Evolutionary conservation across 2,113 vertebrate species (phyloP), one percentile per base, ranked within the genome.

Genomic region (Callipepla californica): DNA sequence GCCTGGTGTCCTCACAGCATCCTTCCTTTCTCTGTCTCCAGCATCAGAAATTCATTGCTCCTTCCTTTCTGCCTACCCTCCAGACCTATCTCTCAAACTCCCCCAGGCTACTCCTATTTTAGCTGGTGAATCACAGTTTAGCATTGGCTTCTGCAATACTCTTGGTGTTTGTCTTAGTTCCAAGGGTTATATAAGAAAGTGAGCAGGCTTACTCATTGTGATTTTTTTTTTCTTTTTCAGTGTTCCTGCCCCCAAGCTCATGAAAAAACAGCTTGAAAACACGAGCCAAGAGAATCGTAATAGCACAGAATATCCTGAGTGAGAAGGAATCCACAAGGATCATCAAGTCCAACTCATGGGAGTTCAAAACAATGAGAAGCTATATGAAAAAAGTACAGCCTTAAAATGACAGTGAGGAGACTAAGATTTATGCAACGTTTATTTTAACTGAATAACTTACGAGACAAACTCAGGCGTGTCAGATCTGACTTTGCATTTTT

Each of bases 91-190:
- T 81, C 75, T 85, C 66, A 61, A 50, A 70, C 62, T 57, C 16
- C 57, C 9, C 51, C 61, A 38, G 25, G n/a, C 44, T 92, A 51
- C 77, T 78, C 61, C 67, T 94, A 45, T 92, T 92, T 85, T 40
- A 75, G 67, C 51, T 44, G 30, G 61, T 58, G 76, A 90, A 90
- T 87, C 75, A 92, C 51, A 89, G 25, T 45, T 88, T 74, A 59
- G 45, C 26, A 51, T 32, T 57, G 78, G n/a, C 61, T 93, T 80
- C 51, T 38, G 47, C 50, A 67, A 47, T 62, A 44, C 57, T 15
- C 48, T 48, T 69, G 45, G 30, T 51, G 79, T 94, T 78, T 87
- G n/a, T 73, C 36, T 85, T 15, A 53, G 63, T 67, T 82, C 47
- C 67, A 53, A 22, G 21, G 19, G n/a, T 90, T 81, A 67, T 26